Evolutionary conservation across 2,888 invertebrate genomes (phyloP).

Genomic region (Gymnosoma rotundatum): DNA sequence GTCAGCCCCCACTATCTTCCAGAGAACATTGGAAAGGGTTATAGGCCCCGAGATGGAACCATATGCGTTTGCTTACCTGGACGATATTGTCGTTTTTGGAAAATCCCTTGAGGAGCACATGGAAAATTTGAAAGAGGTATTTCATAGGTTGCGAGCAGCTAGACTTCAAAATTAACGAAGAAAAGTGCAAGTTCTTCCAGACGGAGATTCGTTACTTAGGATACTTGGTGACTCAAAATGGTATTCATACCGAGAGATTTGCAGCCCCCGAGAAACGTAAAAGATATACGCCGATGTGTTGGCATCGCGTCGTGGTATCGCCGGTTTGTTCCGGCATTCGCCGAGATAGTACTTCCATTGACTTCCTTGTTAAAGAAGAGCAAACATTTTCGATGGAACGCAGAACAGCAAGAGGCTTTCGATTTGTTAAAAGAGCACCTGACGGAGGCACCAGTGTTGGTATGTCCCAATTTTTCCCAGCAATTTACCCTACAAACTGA

Average conservation of each 20-base stretch:
- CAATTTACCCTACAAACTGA: neutral
- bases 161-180: neutral
- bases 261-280: neutral
- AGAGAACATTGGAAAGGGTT: neutral
- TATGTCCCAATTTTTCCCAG: neutral
- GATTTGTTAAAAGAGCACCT: neutral
- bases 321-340: too few species aligned
- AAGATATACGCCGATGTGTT: neutral
- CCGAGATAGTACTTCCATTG: too few species aligned
- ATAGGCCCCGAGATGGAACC: constrained; percentile 22
- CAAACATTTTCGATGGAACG: neutral
- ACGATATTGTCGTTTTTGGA: constrained; percentile 5
- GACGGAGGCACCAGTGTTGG: neutral
- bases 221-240: neutral
- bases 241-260: neutral
- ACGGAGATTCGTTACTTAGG: neutral
- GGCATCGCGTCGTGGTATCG: neutral
- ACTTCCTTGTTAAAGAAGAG: neutral
- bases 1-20: too few species aligned
- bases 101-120: constrained; percentile 3
- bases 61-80: constrained; percentile 4
- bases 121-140: too few species aligned
- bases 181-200: constrained; percentile 2
- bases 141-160: neutral
- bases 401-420: neutral